Conservation (phyloP, 1,140 invertebrate genomes). For the Lepidurus arcticus region DNA sequence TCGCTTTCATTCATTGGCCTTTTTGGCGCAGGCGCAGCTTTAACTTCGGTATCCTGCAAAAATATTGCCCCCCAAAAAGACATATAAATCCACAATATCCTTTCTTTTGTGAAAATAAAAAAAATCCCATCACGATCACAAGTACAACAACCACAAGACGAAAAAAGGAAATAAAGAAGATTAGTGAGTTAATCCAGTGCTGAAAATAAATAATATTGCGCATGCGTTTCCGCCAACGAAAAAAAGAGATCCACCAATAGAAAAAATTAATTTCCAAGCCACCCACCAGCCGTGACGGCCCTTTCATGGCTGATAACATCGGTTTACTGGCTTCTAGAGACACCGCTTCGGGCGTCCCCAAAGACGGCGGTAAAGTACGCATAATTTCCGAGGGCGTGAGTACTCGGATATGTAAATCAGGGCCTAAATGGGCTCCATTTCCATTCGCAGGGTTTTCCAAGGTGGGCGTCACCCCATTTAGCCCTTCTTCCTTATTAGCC, state of each 20-base stretch:
- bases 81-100: slow-evolving; percentile 8
- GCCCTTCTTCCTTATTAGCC: background rate
- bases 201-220: slow-evolving; percentile 8
- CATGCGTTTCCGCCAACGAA: background rate
- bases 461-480: slow-evolving; percentile 22
- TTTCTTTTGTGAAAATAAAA: background rate
- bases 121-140: background rate
- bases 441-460: too few species aligned
- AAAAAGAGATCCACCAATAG: slow-evolving; percentile 7
- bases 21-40: background rate
- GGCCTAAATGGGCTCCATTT: background rate
- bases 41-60: slow-evolving; percentile 24
- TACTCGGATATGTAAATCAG: slow-evolving; percentile 73
- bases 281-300: slow-evolving; percentile 11
- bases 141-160: slow-evolving; percentile 16
- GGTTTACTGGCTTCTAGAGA: background rate
- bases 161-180: slow-evolving; percentile 25
- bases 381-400: slow-evolving; percentile 79
- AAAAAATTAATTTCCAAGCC: slow-evolving; percentile 23
- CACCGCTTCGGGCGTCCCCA: slow-evolving; percentile 48
- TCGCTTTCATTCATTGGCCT: slow-evolving; percentile 56
- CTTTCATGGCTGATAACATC: background rate
- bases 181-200: slow-evolving; percentile 3
- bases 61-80: background rate
- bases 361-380: slow-evolving; percentile 73